phyloP scores from a whole-genome alignment of 2,888 invertebrate species.

The Acronicta leporina region DNA sequence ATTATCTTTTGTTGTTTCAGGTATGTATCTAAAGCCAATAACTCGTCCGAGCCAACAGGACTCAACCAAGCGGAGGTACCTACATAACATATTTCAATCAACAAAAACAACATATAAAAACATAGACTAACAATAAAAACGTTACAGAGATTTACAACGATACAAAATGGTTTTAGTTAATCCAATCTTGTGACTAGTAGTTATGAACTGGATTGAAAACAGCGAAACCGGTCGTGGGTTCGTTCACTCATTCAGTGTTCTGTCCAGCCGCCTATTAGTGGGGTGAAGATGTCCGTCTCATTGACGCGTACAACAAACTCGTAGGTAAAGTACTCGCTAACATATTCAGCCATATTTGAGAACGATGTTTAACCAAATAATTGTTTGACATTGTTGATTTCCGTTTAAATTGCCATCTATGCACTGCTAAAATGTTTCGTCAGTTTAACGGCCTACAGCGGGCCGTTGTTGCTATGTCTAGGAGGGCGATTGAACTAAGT shows the following conservation, averaged over 20 bases:
- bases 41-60: constrained; percentile 26
- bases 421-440: constrained; percentile 30
- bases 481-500: no score
- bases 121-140: constrained; percentile 38
- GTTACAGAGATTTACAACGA: constrained; percentile 46
- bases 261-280: constrained; percentile 60
- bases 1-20: constrained; percentile 58
- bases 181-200: constrained; percentile 53
- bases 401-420: constrained; percentile 28
- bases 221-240: constrained; percentile 65
- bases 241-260: constrained; percentile 62
- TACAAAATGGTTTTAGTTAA: constrained; percentile 57
- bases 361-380: constrained; percentile 33
- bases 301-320: constrained; percentile 31
- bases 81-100: constrained; percentile 34
- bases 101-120: constrained; percentile 29
- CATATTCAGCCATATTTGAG: constrained; percentile 45
- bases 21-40: constrained; percentile 57
- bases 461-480: not conserved
- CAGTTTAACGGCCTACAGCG: constrained; percentile 1
- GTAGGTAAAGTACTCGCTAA: constrained; percentile 41
- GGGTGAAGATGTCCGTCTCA: constrained; percentile 53
- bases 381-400: constrained; percentile 45
- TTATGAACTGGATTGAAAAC: constrained; percentile 61
- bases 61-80: constrained; percentile 25